Evolutionary conservation across 2,113 vertebrate species (phyloP), one percentile per base, ranked within the genome.

Genomic region (Megalops atlanticus): DNA sequence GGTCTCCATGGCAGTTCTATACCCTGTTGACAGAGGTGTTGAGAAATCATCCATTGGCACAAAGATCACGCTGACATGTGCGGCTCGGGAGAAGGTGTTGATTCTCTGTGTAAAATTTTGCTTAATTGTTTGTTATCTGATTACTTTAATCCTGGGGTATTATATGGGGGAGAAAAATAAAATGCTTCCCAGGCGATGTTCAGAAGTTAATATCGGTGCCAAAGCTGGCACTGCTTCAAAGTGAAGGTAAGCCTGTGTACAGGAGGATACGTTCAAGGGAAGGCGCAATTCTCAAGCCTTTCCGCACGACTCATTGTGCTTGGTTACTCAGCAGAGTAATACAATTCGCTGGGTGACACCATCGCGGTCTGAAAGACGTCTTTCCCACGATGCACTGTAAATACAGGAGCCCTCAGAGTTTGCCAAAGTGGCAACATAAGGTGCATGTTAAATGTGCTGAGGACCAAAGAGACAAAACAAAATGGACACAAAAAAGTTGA

Each of bases 151-250:
- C 75, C 75, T 33, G 21, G 33, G 64, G 24, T 71, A 52, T 82
- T 54, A 47, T 71, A 16, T 54, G 40, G 14, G 78, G 41, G 43
- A 35, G 21, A n/a, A n/a, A n/a, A n/a, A n/a, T n/a, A n/a, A n/a
- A 43, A 64, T 35, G 58, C 36, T 36, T 72, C 40, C 24, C 7
- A 11, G 36, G 39, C 3, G 21, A 47, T 38, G 68, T 14, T 76
- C 74, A 43, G 73, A n/a, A 33, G 79, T 58, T 41, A 24, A 76
- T 45, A 38, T 45, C 27, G 24, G 35, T 76, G 40, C 73, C 52
- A 68, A 39, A 24, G 77, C 68, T 91, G 89, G 85, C 89, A 82
- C 47, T 84, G 77, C 82, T 90, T 89, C 87, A 82, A 77, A 88
- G 87, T 84, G 87, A 88, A 21, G 35, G 36, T 15, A 7, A 18